Evolutionary conservation across 2,113 vertebrate genomes (phyloP).

Genomic region (Microtus pennsylvanicus): DNA sequence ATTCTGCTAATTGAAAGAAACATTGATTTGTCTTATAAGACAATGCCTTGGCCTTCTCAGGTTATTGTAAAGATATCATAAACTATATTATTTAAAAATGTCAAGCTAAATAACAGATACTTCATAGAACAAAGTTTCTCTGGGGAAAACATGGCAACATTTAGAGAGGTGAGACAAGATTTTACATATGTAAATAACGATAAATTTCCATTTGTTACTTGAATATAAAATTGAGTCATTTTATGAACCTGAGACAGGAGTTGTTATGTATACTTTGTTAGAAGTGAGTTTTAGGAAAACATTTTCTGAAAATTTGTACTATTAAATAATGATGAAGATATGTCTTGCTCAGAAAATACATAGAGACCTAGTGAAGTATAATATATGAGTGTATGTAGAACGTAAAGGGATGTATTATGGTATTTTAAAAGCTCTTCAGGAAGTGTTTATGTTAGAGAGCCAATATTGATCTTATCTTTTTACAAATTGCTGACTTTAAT

Average conservation of each 20-base stretch:
- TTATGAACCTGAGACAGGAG: neutral
- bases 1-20: neutral
- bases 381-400: neutral
- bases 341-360: neutral
- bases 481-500: neutral
- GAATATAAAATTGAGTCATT: neutral
- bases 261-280: neutral
- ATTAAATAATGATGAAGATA: neutral
- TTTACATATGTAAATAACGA: neutral
- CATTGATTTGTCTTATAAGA: neutral
- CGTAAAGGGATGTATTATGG: accelerated
- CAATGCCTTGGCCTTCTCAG: neutral
- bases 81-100: neutral
- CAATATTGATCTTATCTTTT: neutral
- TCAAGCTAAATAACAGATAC: neutral
- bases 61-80: neutral
- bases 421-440: neutral
- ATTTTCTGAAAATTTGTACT: neutral
- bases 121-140: neutral
- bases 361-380: too few species aligned
- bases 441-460: neutral
- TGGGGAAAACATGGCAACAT: neutral
- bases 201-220: neutral
- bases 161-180: neutral
- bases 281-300: neutral